Conservation (phyloP, 2,888 invertebrate species). For the Drosophila algonquin region DNA sequence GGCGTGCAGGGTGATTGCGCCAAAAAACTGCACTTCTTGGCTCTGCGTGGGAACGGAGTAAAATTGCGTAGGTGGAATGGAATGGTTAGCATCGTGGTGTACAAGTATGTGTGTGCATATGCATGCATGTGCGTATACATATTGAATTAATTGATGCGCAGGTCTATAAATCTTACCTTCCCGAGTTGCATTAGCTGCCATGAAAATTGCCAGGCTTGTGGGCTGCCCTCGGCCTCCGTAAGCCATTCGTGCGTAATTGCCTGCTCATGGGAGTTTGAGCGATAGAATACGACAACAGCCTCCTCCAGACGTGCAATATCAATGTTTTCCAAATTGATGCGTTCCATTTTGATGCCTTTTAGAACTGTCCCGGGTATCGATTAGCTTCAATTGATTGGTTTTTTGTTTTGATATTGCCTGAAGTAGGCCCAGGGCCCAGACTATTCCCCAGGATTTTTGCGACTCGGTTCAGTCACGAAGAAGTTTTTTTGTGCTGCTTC, state of each 20-base stretch:
- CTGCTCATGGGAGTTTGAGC: constrained; percentile 86
- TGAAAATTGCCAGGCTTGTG: constrained; percentile 96
- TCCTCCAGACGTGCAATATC: constrained; percentile 82
- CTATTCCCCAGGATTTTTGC: not conserved
- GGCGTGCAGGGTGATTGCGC: constrained; percentile 94
- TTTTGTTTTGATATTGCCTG: not conserved
- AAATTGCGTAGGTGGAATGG: not conserved
- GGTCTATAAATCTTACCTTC: constrained; percentile 86
- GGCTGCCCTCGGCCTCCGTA: constrained; percentile 92
- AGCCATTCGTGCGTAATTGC: constrained; percentile 94
- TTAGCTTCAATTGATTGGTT: not conserved
- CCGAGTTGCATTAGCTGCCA: constrained; percentile 94
- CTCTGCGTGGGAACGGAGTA: constrained; percentile 85
- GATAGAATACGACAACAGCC: constrained; percentile 83
- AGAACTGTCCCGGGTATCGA: not conserved
- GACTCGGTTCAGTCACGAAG: not conserved
- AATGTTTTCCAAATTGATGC: constrained; percentile 76
- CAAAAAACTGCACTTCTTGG: constrained; percentile 96
- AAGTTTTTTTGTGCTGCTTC: not conserved
- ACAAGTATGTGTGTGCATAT: not conserved
- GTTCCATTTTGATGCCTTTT: constrained; percentile 30
- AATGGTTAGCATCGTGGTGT: not conserved
- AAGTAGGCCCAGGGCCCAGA: not conserved
- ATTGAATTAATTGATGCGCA: constrained; percentile 46
- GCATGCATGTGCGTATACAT: constrained; percentile 39